Base-by-base conservation (phyloP, 92 coral and sea anemone genomes). In the Isaurus tuberculatus region DNA sequence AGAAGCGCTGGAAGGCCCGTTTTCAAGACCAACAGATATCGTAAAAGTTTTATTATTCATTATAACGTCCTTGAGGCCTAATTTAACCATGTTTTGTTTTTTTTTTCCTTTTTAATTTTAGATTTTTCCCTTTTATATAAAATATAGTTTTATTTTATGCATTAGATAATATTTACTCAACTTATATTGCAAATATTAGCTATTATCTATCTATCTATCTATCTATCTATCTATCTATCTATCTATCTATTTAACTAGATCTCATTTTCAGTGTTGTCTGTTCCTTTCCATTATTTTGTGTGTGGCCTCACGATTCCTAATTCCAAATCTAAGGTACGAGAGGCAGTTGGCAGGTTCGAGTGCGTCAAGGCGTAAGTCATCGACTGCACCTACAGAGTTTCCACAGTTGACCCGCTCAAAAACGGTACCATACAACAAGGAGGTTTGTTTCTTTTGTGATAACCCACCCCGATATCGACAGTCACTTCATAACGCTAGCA, bases 381-480 rank as follows among this genome's bases (percentile, higher is more conserved):
- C 51, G 31, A 44, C 75, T 70, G 73, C 44, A 58, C 44, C 73
- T 42, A 84, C 63, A 68, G 86, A 78, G 42, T 68, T 51, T 71
- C 90, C 68, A 27, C 85, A 87, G 51, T 66, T 91, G 53, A 91
- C 92, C 43, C 86, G 87, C 63, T 92, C 92, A 30, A 73, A 92
- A 83, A 89, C 91, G 14, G 51, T 79, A 19, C 92, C 92, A 25
- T 88, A 86, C 79, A 81, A 83, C 46, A 88, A 81, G 65, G 72
- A 90, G 60, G 87, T 86, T 29, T 91, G 91, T 42, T 86, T 85
- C 79, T 91, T 91, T 73, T 91, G 92, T 63, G 90, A 91, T 31
- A 85, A 84, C 34, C 81, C 43, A 46, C 84, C 85, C 46, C 84
- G 85, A 15, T 86, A 65, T 37, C 58, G 58, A 49, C 58, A 49